Percentiles rank a stretch among this genome's conserved stretches.
Conservation (phyloP, 2,113 vertebrate genomes). For the Microtus montanus region DNA sequence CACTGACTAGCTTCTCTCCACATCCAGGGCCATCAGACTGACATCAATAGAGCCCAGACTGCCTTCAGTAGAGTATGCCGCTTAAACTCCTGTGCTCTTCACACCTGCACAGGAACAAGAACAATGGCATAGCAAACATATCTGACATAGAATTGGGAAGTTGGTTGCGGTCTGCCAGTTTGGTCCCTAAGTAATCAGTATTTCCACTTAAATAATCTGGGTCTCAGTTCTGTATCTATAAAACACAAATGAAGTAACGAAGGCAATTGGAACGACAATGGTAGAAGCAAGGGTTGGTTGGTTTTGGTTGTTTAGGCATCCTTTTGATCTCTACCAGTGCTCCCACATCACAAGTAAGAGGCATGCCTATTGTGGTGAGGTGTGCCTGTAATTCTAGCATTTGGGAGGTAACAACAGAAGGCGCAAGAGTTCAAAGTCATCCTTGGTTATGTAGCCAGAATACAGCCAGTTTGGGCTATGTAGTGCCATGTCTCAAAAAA, state of each 20-base stretch:
- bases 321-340: conserved; percentile 4
- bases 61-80: not conserved
- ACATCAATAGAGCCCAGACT: not conserved
- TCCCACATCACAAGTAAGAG: conserved; percentile 21
- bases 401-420: not conserved
- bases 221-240: conserved; percentile 29
- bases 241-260: not conserved
- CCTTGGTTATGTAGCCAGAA: not conserved
- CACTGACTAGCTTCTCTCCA: not conserved
- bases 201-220: conserved; percentile 11
- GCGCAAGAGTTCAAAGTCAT: not conserved
- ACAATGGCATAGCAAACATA: not conserved
- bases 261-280: not conserved
- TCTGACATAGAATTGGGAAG: conserved; percentile 29
- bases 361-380: not conserved
- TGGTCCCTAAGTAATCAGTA: not conserved
- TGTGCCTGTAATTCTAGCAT: not conserved
- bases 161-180: not conserved
- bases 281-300: not conserved
- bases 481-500: not conserved
- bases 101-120: not conserved
- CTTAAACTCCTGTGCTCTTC: not conserved
- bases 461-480: not conserved
- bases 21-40: not conserved
- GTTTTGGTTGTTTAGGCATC: not conserved